These are phyloP conservation scores for Aythya fuligula DNA, from an alignment of 2,797 vertebrate species.

Conservation along the genomic window DNA sequence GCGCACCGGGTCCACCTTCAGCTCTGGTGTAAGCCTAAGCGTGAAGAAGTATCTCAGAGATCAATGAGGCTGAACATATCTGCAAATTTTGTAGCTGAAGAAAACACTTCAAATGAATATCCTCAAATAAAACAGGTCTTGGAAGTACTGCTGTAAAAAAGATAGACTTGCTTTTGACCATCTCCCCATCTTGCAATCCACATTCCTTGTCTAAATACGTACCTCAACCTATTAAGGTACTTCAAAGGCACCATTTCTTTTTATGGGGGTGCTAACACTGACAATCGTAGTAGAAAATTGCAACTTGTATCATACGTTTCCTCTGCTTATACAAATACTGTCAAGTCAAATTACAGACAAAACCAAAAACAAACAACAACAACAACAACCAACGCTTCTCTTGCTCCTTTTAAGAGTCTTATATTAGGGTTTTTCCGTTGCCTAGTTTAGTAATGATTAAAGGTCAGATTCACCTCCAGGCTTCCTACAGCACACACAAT, in stretches of 20 bases:
- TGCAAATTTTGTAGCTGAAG: not conserved
- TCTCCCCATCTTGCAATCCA: not conserved
- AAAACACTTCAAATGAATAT: not conserved
- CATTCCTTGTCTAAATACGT: not conserved
- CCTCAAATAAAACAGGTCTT: not conserved
- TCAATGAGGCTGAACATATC: not conserved
- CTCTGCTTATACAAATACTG: not conserved
- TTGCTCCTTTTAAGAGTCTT: not conserved
- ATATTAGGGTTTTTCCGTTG: not conserved
- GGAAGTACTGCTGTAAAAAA: not conserved
- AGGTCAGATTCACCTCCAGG: conserved; percentile 13
- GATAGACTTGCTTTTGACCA: not conserved
- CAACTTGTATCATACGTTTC: not conserved
- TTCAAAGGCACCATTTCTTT: conserved; percentile 26
- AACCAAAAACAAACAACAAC: not conserved
- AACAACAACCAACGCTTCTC: not conserved
- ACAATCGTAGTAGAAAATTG: not conserved
- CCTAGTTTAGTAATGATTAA: not conserved
- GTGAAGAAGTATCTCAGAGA: not conserved
- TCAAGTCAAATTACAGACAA: not conserved
- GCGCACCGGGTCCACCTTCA: not conserved
- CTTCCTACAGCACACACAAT: not conserved
- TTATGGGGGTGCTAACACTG: not conserved
- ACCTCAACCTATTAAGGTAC: not conserved
- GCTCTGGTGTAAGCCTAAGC: not conserved